Evolutionary conservation across 2,113 vertebrate genomes (phyloP), one percentile per base, ranked within the genome.

Genomic region (Lynx canadensis): DNA sequence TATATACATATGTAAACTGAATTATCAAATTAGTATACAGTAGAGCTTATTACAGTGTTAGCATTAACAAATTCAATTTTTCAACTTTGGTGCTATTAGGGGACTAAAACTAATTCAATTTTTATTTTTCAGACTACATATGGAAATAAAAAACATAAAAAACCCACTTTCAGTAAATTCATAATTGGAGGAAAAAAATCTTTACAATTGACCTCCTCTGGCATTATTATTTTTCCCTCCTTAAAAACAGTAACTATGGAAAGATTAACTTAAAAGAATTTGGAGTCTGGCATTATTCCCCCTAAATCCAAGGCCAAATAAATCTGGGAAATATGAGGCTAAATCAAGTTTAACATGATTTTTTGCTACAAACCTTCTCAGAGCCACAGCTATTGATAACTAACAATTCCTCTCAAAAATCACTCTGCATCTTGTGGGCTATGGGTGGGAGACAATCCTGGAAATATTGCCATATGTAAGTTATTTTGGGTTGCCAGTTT

Each of bases 341-440:
- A 88, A 63, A 50, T 60, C 29, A 71, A 71, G 29, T 68, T 94
- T 41, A 86, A 95, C 16, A 74, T n/a, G 33, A 73, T 83, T 36
- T 71, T 82, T 96, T 65, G 73, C 48, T 85, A 63, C 50, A 93
- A 92, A 83, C n/a, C 21, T 89, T 55, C 57, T 92, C 63, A 80
- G 48, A 96, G 41, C 5, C 38, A 83, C 4, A 94, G 21, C 6
- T 15, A 80, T 71, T 55, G 79, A 66, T 55, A 79, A 79, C 2
- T 14, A 50, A 48, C 21, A 88, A 48, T 71, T 81, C 27, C 5
- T 16, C 71, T 3, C 16, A 74, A 74, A 45, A 74, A 7, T 4
- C 23, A 27, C 71, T 74, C 4, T 86, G 73, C 36, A 63, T 87
- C 36, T 74, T 92, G 45, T 78, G 31, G 55, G 25, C 76, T 91